Evolutionary conservation across 2,797 vertebrate genomes (phyloP), one percentile per base, ranked within the genome.

Genomic region (Sebastes matsubarae): DNA sequence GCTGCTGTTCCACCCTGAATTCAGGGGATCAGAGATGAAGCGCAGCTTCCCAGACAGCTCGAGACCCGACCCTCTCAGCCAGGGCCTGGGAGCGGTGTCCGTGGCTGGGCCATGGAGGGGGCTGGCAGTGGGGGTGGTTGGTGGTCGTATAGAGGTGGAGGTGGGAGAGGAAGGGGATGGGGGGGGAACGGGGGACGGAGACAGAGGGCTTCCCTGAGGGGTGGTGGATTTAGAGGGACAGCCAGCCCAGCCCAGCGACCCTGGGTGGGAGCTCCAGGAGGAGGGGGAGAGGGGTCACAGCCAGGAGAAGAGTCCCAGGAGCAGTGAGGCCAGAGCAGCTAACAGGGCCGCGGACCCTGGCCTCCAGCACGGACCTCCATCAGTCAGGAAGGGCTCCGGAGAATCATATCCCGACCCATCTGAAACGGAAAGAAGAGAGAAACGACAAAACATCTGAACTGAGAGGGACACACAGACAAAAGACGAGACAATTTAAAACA

Each of bases 361-460:
- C 74, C 87, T 93, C 85, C 84, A 96, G 61, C 88, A 81, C 0
- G 95, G 97, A 93, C 96, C 97, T 85, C 97, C 97, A 87, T 97
- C 98, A 90, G 97, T 99, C 95, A 99, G 97, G 92, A 99, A 98
- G 24, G 98, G 98, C 94, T 99, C 98, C 0, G 98, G 98, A 81
- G 97, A 97, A 84, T 99, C 97, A 3, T 98, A 99, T 78, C 97
- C 96, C 42, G 97, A 98, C 86, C 98, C 97, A 81, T 99, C 98
- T 99, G 93, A 16, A 89, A 90, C 84, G 77, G 54, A 93, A 38
- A 87, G 61, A 82, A n/a, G 50, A 94, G 87, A 93, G 76, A 87
- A 85, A 79, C 88, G 87, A 94, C 92, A 94, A 89, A 93, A 93
- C 59, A 86, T 85, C 92, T 90, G 83, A 87, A 89, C 87, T 27